These are phyloP conservation scores for Catocala fraxini DNA, from an alignment of 2,888 invertebrate species.

Conservation along the genomic window DNA sequence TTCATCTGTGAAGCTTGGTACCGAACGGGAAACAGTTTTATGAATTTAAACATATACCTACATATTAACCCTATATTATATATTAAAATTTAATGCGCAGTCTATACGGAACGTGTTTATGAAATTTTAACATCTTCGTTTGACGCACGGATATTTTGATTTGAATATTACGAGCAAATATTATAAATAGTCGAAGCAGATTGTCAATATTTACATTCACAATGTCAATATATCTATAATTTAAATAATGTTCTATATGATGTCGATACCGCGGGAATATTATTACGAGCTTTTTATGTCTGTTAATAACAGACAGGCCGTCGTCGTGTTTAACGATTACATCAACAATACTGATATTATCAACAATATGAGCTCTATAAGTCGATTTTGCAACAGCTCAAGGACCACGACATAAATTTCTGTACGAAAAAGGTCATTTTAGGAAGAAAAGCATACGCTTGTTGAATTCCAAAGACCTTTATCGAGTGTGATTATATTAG, in stretches of 20 bases:
- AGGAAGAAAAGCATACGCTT: constrained; percentile 45
- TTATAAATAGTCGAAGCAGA: constrained; percentile 23
- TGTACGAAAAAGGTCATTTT: constrained; percentile 39
- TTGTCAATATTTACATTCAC: constrained; percentile 22
- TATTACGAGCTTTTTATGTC: constrained; percentile 29
- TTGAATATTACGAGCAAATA: constrained; percentile 15
- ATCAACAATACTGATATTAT: constrained; percentile 29
- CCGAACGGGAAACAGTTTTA: constrained; percentile 53
- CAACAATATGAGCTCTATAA: constrained; percentile 26
- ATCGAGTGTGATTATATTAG: constrained; percentile 50
- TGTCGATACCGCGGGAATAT: constrained; percentile 11
- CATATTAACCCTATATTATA: constrained; percentile 35
- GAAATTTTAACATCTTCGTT: constrained; percentile 25
- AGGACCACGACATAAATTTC: constrained; percentile 29
- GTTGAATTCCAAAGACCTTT: constrained; percentile 50
- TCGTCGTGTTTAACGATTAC: constrained; percentile 25
- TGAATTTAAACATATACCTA: constrained; percentile 42
- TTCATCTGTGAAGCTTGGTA: constrained; percentile 56
- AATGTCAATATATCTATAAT: constrained; percentile 16
- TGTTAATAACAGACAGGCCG: constrained; percentile 28
- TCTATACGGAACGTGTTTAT: constrained; percentile 26
- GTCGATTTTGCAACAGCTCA: constrained; percentile 20
- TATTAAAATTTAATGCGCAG: constrained; percentile 34
- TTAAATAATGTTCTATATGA: constrained; percentile 6
- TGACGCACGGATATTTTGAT: constrained; percentile 22